A percentile compares a stretch with the other conserved stretches of the same genome.
Evolutionary conservation across 2,797 vertebrate genomes (phyloP).

Genomic region (Poecilia wingei): DNA sequence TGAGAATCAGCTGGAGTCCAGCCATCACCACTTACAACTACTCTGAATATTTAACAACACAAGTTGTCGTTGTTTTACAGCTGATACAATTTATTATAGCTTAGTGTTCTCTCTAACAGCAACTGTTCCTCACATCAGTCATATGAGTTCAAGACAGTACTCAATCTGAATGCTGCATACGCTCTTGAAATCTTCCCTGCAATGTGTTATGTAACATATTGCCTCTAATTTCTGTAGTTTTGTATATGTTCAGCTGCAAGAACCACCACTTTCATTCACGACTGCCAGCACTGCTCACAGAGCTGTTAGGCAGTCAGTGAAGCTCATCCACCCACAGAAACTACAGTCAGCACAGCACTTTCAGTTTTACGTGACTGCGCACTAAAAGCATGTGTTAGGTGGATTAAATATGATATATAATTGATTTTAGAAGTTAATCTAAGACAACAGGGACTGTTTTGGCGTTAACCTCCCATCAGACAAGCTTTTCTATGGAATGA

Average conservation of each 20-base stretch:
- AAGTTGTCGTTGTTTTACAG: conserved; percentile 21
- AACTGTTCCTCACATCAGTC: conserved; percentile 20
- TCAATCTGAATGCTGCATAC: conserved; percentile 16
- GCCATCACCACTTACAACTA: conserved; percentile 32
- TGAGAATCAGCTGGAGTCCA: conserved; percentile 35
- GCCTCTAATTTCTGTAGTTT: conserved; percentile 46
- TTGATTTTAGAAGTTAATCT: conserved; percentile 48
- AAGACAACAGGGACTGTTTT: conserved; percentile 28
- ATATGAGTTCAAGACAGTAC: conserved; percentile 16
- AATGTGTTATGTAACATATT: conserved; percentile 67
- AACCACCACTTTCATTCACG: conserved; percentile 53
- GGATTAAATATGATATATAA: conserved; percentile 44
- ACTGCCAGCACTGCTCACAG: conserved; percentile 28
- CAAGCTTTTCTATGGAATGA: conserved; percentile 11
- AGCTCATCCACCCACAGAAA: conserved; percentile 63
- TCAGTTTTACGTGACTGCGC: conserved; percentile 43
- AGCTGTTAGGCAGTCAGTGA: conserved; percentile 54
- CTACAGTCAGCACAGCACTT: conserved; percentile 47
- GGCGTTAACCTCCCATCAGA: conserved; percentile 29
- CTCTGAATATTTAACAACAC: conserved; percentile 42
- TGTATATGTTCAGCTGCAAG: conserved; percentile 37
- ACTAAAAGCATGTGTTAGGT: conserved; percentile 36
- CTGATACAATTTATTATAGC: conserved; percentile 28
- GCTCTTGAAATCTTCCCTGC: conserved; percentile 21
- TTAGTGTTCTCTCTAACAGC: neutral